phyloP scores from a whole-genome alignment of 1,140 invertebrate genomes.

The Anastrepha ludens region DNA sequence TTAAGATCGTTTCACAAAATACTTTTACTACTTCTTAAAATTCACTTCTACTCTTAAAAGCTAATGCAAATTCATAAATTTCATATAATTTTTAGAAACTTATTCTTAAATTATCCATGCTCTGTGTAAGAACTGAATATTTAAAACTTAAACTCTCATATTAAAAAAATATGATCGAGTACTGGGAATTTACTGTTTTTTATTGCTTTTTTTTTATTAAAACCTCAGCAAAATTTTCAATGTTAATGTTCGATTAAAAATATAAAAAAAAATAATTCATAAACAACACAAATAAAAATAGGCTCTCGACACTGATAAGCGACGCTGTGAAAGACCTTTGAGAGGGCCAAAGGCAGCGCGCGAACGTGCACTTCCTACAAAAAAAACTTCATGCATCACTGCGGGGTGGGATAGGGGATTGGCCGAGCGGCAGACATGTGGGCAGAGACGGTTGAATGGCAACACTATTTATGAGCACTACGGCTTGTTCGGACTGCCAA shows the following conservation, averaged over 20 bases:
- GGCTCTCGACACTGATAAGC: not conserved
- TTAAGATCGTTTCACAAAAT: no score
- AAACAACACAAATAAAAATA: not conserved
- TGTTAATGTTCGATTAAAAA: slow-evolving; percentile 1
- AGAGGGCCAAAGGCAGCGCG: slow-evolving; percentile 22
- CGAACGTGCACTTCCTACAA: slow-evolving; percentile 7
- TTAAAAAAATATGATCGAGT: not conserved
- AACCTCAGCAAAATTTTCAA: slow-evolving; percentile 14
- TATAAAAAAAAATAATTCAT: not conserved
- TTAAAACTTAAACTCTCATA: no score
- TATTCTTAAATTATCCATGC: no score
- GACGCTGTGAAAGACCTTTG: slow-evolving; percentile 22
- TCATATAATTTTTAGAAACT: no score
- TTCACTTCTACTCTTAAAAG: no score
- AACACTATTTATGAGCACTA: not conserved
- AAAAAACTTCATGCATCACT: not conserved
- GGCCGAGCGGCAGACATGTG: not conserved
- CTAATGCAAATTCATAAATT: no score
- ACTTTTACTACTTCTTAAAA: no score
- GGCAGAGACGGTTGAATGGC: not conserved
- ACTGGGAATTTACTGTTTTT: not conserved
- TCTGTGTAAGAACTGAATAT: no score
- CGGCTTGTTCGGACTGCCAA: not conserved
- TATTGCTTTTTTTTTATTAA: not conserved
- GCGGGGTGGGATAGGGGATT: not conserved